These are phyloP conservation scores for Falco novaeseelandiae DNA, from an alignment of 2,797 vertebrate species.

Conservation along the genomic window DNA sequence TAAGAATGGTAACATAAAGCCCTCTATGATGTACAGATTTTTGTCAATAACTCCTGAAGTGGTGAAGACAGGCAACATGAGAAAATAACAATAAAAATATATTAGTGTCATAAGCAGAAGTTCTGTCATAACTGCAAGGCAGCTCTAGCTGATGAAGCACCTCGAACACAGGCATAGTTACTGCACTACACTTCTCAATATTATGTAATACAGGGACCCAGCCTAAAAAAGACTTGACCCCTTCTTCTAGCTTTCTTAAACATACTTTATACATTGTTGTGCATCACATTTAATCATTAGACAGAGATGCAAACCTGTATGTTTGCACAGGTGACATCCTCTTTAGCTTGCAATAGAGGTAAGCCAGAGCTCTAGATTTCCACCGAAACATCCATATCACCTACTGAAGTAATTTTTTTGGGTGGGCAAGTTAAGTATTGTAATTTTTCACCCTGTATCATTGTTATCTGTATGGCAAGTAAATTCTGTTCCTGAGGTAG, in stretches of 20 bases:
- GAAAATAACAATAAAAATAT: slow-evolving; percentile 24
- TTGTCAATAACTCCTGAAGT: slow-evolving; percentile 35
- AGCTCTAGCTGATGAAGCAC: neutral
- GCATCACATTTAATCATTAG: neutral
- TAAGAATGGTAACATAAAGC: neutral
- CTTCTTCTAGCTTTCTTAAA: neutral
- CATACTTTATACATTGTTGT: neutral
- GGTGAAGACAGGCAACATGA: slow-evolving; percentile 14
- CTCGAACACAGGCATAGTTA: neutral
- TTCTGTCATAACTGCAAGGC: neutral
- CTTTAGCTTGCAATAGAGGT: too few relatives aligned
- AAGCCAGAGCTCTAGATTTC: neutral
- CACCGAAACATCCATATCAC: neutral
- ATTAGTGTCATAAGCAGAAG: neutral
- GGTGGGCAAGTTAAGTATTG: neutral
- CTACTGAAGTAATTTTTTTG: neutral
- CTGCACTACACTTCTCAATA: neutral
- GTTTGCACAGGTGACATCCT: neutral
- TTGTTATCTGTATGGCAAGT: neutral
- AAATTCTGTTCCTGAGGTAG: neutral
- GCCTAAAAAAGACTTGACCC: neutral
- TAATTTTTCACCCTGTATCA: neutral
- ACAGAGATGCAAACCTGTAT: neutral
- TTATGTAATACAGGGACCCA: neutral
- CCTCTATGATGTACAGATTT: neutral